phyloP scores from a whole-genome alignment of 2,888 invertebrate species.

The Agrochola lychnidis region DNA sequence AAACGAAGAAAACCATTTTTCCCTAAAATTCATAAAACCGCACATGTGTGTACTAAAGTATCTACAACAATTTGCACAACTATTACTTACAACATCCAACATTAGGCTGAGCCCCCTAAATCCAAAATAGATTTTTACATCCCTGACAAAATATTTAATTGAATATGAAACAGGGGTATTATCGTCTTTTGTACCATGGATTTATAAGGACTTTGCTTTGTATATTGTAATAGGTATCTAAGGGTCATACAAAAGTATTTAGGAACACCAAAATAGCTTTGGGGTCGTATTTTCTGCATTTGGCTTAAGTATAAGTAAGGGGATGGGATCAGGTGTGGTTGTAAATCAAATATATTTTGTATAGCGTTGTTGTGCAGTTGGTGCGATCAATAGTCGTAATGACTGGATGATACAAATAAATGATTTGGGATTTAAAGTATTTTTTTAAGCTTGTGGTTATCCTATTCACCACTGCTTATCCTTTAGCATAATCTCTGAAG shows the following conservation, averaged over 20 bases:
- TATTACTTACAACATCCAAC: slow-evolving; percentile 69
- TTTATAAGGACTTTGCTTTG: slow-evolving; percentile 83
- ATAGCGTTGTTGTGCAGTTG: slow-evolving; percentile 32
- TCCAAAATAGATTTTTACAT: slow-evolving; percentile 91
- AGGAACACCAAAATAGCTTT: slow-evolving; percentile 80
- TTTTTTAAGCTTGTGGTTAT: neutral
- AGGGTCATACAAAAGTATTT: slow-evolving; percentile 87
- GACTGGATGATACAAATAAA: neutral
- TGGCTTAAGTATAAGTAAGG: slow-evolving; percentile 67
- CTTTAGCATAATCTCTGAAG: too few species aligned
- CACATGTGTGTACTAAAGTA: slow-evolving; percentile 5
- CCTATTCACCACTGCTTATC: too few species aligned
- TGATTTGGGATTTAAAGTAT: neutral
- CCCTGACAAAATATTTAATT: slow-evolving; percentile 92
- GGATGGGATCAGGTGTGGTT: slow-evolving; percentile 78
- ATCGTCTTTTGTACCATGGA: slow-evolving; percentile 88
- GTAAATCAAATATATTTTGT: slow-evolving; percentile 68
- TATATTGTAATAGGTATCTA: slow-evolving; percentile 82
- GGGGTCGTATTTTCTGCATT: slow-evolving; percentile 72
- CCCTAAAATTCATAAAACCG: neutral
- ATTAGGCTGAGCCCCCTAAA: slow-evolving; percentile 77
- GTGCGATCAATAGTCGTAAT: slow-evolving; percentile 26
- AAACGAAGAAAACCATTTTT: neutral
- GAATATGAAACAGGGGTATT: slow-evolving; percentile 92
- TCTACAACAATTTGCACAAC: slow-evolving; percentile 39